phyloP scores from a whole-genome alignment of 2,113 vertebrate species.

The Agelaius phoeniceus region DNA sequence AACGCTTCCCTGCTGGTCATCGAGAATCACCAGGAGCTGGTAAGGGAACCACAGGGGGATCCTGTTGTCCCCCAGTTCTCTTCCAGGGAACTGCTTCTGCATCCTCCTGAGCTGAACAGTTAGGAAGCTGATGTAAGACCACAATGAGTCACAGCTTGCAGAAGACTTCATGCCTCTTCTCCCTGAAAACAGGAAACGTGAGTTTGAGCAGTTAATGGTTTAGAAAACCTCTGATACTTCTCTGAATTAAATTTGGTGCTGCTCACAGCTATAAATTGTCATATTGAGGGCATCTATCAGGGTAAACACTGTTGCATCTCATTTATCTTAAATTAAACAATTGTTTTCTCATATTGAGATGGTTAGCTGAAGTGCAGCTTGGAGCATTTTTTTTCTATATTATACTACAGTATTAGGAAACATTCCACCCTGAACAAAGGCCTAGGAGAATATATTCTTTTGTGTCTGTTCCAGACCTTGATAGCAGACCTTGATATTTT shows the following conservation, averaged over 20 bases:
- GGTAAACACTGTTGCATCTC: not conserved
- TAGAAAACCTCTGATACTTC: not conserved
- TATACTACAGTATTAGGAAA: not conserved
- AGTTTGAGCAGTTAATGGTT: not conserved
- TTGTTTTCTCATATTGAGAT: not conserved
- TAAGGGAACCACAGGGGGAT: not conserved
- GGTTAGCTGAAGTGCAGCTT: not conserved
- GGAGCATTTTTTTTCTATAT: not conserved
- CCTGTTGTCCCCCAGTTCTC: not conserved
- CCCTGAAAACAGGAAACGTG: not conserved
- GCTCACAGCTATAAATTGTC: not conserved
- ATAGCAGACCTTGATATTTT: not conserved
- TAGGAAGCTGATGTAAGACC: not conserved
- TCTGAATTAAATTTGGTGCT: not conserved
- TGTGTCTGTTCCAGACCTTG: not conserved
- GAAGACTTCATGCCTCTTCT: not conserved
- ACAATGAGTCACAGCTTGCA: not conserved
- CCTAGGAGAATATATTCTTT: not conserved
- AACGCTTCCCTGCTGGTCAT: slow-evolving; percentile 46
- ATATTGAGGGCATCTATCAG: not conserved
- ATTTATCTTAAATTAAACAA: not conserved
- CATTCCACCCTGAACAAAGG: not conserved
- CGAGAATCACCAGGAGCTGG: not conserved
- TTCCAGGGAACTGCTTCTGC: not conserved
- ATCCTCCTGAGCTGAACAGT: not conserved